Evolutionary conservation across 2,113 vertebrate species (phyloP), one percentile per base, ranked within the genome.

Genomic region (Chaetura pelagica): DNA sequence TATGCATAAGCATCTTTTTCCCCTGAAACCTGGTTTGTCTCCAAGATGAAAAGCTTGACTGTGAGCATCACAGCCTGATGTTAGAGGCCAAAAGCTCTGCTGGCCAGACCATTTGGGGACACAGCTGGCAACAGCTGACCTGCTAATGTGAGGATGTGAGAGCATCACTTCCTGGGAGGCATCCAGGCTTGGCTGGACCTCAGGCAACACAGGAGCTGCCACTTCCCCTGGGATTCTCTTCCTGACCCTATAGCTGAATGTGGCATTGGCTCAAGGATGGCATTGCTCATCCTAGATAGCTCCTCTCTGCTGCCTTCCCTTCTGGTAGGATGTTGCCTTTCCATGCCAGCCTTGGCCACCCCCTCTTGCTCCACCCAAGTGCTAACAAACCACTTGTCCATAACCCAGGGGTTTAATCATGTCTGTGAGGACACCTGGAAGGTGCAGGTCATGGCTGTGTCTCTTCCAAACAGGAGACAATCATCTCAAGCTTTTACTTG

Each of bases 1-100:
- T 21, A 29, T 2, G 11, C 59, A 1, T 4, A 1, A 0, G 15
- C 15, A 7, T 15, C 76, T 69, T 55, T 49, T 24, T 0, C 40
- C 26, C n/a, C 51, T 27, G 26, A 76, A 92, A 62, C 46, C 30
- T 80, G n/a, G 9, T 66, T 91, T 88, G 6, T 58, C 40, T 89
- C 51, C 59, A 74, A 67, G 63, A 34, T 54, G 7, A 77, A 83
- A 55, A 71, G 15, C 55, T 92, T 34, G 67, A 5, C 71, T 82
- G 20, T 59, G 58, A 87, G 14, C 18, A 0, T 93, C 69, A 64
- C 30, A 1, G 1, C 0, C 10, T 90, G 81, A 57, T 5, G 20
- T 48, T 71, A 15, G 23, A 66, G 19, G 42, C 55, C 35, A 5
- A 26, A 63, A 83, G 8, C 58, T 51, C 84, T 61, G 15, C 2